Percentiles rank a stretch among this genome's conserved stretches.
Conservation (phyloP, 2,888 invertebrate genomes). For the Hetaerina titia region DNA sequence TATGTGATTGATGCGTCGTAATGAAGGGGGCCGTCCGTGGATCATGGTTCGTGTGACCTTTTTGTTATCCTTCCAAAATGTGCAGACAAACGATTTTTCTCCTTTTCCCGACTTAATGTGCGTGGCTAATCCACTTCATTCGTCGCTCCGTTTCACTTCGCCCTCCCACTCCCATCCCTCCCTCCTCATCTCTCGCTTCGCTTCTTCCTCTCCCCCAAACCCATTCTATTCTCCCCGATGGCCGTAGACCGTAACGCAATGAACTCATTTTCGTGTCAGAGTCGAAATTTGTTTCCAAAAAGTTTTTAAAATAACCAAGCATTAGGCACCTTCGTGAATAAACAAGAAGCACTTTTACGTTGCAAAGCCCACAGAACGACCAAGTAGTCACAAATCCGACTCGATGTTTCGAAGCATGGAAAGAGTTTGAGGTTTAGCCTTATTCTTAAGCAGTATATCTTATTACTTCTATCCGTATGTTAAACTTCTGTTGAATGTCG, state of each 20-base stretch:
- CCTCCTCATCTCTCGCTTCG: background rate
- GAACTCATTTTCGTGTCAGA: background rate
- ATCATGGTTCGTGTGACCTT: constrained; percentile 62
- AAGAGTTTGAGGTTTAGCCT: background rate
- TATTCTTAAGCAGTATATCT: background rate
- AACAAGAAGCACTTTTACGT: background rate
- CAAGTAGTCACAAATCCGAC: background rate
- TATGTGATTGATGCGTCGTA: constrained; percentile 52
- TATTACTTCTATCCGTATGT: background rate
- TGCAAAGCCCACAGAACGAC: background rate
- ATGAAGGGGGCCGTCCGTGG: constrained; percentile 49
- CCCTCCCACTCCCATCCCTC: background rate
- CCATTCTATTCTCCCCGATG: background rate
- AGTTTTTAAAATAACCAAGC: background rate
- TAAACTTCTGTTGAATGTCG: background rate
- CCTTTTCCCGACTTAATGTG: constrained; percentile 48
- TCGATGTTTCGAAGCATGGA: background rate
- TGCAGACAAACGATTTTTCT: constrained; percentile 67
- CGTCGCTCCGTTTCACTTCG: constrained; percentile 49
- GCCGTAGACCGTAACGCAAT: background rate
- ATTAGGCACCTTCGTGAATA: background rate
- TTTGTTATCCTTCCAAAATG: constrained; percentile 60
- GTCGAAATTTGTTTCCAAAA: background rate
- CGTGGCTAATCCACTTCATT: constrained; percentile 63
- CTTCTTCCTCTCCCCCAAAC: background rate